Evolutionary conservation across 2,888 invertebrate species (phyloP), one percentile per base, ranked within the genome.

Genomic region (Eupithecia abbreviata): DNA sequence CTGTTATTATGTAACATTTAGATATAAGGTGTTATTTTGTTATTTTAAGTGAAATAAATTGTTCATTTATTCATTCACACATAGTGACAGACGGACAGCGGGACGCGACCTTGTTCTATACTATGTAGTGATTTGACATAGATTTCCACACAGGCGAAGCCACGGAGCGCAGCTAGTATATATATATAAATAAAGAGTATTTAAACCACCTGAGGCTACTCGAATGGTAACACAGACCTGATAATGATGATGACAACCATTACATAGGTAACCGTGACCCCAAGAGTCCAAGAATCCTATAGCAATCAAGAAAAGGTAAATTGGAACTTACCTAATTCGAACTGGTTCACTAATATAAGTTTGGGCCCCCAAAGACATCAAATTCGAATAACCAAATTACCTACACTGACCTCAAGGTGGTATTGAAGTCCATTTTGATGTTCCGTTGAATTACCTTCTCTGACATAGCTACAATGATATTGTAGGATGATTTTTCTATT

Each of bases 261-360:
- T 2, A 7, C n/a, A 41, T 15, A 65, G 42, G 66, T 15, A 66
- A 66, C 42, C 30, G 62, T 30, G 62, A 62, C 30, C 62, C 18
- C 62, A 12, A 62, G 62, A 30, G 62, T 12, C 10, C 30, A 2
- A 30, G 62, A 62, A 62, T 30, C 3, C 58, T 66, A 43, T n/a
- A 43, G 67, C 43, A 68, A 68, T 68, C 45, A 68, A n/a, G 67
- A 43, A 30, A 45, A 45, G 67, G 67, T 43, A 43, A 68, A 68
- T 68, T 18, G n/a, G 43, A 68, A 68, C 43, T 45, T n/a, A n/a
- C 10, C 30, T 45, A 70, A 68, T 68, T 41, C n/a, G 10, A 49
- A 70, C 69, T n/a, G 13, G 18, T 18, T 69, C 41, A n/a, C n/a
- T 67, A 65, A 68, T 68, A 43, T 72, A 41, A 51, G 47, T 62